phyloP scores from a whole-genome alignment of 2,113 vertebrate species.

The Sigmodon hispidus region DNA sequence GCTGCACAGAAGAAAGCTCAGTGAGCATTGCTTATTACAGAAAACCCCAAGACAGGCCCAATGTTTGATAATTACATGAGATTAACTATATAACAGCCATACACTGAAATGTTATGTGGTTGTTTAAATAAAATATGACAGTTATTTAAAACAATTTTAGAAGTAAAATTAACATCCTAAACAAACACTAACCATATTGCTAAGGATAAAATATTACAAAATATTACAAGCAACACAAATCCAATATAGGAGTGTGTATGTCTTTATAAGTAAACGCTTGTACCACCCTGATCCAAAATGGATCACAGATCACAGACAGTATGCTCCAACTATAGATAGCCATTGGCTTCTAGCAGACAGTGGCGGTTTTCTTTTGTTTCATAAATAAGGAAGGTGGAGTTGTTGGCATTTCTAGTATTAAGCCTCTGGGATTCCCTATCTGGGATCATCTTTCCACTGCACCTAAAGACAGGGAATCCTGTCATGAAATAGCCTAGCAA shows the following conservation, averaged over 20 bases:
- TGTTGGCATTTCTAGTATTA: neutral
- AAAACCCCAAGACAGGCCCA: neutral
- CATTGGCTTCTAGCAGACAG: neutral
- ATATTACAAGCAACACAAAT: neutral
- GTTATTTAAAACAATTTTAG: conserved; percentile 44
- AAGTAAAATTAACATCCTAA: neutral
- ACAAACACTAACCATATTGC: conserved; percentile 33
- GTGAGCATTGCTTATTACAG: neutral
- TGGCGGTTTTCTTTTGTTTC: neutral
- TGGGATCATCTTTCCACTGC: neutral
- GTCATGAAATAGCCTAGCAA: neutral
- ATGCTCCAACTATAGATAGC: neutral
- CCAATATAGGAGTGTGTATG: neutral
- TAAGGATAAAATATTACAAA: neutral
- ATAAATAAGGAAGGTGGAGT: neutral
- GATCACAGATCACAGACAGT: neutral
- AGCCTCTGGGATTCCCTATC: neutral
- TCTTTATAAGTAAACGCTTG: neutral
- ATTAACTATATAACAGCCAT: neutral
- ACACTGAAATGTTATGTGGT: neutral
- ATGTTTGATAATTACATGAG: neutral
- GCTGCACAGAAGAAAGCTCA: neutral
- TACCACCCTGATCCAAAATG: neutral
- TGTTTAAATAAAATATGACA: conserved; percentile 30
- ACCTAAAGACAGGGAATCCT: neutral